Base-by-base conservation (phyloP, 2,888 invertebrate species). In the Acrobeloides nanus region DNA sequence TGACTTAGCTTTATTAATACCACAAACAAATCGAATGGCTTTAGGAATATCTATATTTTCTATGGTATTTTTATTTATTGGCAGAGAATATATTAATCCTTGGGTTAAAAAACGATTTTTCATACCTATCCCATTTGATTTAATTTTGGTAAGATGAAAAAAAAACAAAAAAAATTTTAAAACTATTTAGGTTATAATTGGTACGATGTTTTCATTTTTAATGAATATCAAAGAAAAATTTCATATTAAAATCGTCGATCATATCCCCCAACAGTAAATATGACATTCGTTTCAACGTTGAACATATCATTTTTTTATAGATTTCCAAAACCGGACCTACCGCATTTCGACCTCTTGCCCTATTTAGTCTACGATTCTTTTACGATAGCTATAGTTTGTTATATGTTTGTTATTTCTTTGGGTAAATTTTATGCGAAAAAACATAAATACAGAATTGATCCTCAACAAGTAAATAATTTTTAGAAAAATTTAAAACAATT, bases 321-420 rank as follows among this genome's bases (percentile, higher is more conserved):
- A 77, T 53, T 77, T 74, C 26, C 73, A 71, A 5, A 23, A 51
- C 5, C 74, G 73, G 1, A 10, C 12, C 12, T 66, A n/a, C 75
- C 75, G 3, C 59, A 62, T 15, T 37, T 71, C 39, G 52, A 49
- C 21, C 52, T 67, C 25, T 35, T 68, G 8, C 55, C 52, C 5
- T 21, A 39, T 12, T 59, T 85, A 81, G 21, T 81, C 81, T 47
- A 68, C 2, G 76, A 76, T 61, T 73, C 75, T 8, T 54, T 78
- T 35, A 73, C 75, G 21, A 71, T 77, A 12, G 75, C 76, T 32
- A 73, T 79, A 49, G 76, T 79, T 37, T 72, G 76, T 15, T 79
- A 77, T 67, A 76, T 77, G 46, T 74, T 78, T 37, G 75, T 76
- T 15, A 74, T 78, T 26, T 78, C 78, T n/a, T 75, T 79, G 75